phyloP scores from a whole-genome alignment of 1,140 invertebrate species.

The Drosophila pallidifrons region DNA sequence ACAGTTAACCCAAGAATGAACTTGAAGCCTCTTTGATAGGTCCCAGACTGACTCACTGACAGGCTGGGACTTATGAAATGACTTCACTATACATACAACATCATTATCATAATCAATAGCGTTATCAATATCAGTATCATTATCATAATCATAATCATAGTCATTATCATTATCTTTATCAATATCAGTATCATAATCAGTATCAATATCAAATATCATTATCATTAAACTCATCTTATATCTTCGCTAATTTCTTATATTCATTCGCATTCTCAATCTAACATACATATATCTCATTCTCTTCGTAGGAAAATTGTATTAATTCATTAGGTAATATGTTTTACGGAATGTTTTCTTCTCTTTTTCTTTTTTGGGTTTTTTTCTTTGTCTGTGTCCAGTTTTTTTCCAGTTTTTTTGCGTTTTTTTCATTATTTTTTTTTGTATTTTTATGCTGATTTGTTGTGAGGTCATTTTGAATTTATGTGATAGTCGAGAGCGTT shows the following conservation, averaged over 20 bases:
- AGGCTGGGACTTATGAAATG: conserved; percentile 15
- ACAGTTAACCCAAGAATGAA: conserved; percentile 30
- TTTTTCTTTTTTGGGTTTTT: conserved; percentile 9
- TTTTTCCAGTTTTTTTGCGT: conserved; percentile 3
- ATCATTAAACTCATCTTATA: conserved; percentile 15
- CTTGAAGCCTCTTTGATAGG: conserved; percentile 29
- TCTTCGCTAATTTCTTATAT: conserved; percentile 4
- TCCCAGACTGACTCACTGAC: conserved; percentile 3
- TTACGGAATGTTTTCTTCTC: conserved; percentile 28
- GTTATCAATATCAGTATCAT: conserved; percentile 28
- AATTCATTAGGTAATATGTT: conserved; percentile 40
- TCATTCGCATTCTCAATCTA: conserved; percentile 26
- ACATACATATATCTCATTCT: conserved; percentile 36
- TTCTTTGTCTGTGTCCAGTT: neutral
- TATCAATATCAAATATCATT: conserved; percentile 29
- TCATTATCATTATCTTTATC: conserved; percentile 28
- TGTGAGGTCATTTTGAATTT: conserved; percentile 41
- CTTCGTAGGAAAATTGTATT: conserved; percentile 50
- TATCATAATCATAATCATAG: conserved; percentile 27
- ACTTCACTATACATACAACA: conserved; percentile 44
- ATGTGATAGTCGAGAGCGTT: conserved; percentile 83
- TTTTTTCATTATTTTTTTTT: conserved; percentile 1
- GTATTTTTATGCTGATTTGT: conserved; percentile 13
- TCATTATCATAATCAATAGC: conserved; percentile 39
- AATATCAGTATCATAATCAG: conserved; percentile 29